A percentile compares a stretch with the other conserved stretches of the same genome.
phyloP scores from a whole-genome alignment of 1,140 invertebrate genomes.

The Lasioglossum baleicum region DNA sequence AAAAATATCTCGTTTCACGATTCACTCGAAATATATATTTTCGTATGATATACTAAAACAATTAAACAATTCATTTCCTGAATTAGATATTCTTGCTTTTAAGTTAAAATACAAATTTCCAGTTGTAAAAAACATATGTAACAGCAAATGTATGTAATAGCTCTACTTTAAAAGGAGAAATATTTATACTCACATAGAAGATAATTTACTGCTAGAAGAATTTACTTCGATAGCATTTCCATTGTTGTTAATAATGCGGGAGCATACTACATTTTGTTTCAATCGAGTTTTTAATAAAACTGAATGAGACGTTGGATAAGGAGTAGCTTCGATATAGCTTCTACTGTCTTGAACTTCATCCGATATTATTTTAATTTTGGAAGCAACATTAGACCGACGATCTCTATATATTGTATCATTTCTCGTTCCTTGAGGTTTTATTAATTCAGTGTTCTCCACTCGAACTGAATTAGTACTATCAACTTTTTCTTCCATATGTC shows the following conservation, averaged over 20 bases:
- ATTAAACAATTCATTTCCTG: too few relatives aligned
- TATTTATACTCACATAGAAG: slow-evolving; percentile 34
- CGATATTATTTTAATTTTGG: not conserved
- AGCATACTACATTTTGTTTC: not conserved
- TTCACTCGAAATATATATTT: too few relatives aligned
- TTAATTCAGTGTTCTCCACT: not conserved
- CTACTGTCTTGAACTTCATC: not conserved
- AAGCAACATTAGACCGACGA: not conserved
- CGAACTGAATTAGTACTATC: not conserved
- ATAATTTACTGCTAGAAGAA: not conserved
- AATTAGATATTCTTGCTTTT: too few relatives aligned
- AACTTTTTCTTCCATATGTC: not conserved
- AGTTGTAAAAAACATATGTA: too few relatives aligned
- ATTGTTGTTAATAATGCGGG: not conserved
- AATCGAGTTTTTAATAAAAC: slow-evolving; percentile 32
- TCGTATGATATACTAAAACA: too few relatives aligned
- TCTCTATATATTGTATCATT: not conserved
- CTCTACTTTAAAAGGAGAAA: not conserved
- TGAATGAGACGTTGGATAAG: slow-evolving; percentile 28
- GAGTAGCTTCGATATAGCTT: slow-evolving; percentile 37
- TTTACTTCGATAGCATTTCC: not conserved
- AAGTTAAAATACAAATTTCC: too few relatives aligned
- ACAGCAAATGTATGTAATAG: too few relatives aligned
- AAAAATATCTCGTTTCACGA: too few relatives aligned
- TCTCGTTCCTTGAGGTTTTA: not conserved